Evolutionary conservation across 2,797 vertebrate genomes (phyloP).

Genomic region (Sandelia bainsii): DNA sequence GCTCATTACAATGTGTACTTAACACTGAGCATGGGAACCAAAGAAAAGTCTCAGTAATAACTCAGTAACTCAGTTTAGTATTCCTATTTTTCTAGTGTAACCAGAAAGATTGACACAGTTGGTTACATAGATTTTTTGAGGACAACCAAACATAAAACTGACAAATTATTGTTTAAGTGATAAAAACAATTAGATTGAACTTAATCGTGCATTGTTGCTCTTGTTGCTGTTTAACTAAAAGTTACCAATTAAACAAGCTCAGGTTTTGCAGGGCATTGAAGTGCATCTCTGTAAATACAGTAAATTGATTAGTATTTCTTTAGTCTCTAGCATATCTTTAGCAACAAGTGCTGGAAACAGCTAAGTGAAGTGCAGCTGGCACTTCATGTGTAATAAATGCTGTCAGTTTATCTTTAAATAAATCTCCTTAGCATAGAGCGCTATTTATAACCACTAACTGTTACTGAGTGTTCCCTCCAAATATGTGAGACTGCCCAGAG

Average conservation of each 20-base stretch:
- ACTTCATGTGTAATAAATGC: constrained; percentile 11
- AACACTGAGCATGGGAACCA: constrained; percentile 42
- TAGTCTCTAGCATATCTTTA: constrained; percentile 6
- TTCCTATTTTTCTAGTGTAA: constrained; percentile 27
- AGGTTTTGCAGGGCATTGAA: background rate
- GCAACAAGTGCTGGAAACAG: background rate
- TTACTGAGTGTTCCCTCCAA: constrained; percentile 75
- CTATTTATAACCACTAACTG: constrained; percentile 66
- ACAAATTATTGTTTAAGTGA: background rate
- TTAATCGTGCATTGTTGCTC: background rate
- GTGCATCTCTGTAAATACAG: background rate
- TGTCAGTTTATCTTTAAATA: constrained; percentile 46
- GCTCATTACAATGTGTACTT: constrained; percentile 19
- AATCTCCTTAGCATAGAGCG: constrained; percentile 20
- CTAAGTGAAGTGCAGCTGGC: constrained; percentile 12
- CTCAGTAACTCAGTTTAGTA: constrained; percentile 36
- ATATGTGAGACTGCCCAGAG: constrained; percentile 62
- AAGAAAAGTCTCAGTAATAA: constrained; percentile 16
- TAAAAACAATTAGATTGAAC: background rate
- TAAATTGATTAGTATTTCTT: too few species aligned
- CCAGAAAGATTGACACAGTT: background rate
- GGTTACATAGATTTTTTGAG: constrained; percentile 12
- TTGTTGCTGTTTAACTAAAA: background rate
- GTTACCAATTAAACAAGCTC: background rate
- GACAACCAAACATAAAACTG: background rate